Conservation (phyloP, 2,797 vertebrate species). For the Acanthopagrus latus region DNA sequence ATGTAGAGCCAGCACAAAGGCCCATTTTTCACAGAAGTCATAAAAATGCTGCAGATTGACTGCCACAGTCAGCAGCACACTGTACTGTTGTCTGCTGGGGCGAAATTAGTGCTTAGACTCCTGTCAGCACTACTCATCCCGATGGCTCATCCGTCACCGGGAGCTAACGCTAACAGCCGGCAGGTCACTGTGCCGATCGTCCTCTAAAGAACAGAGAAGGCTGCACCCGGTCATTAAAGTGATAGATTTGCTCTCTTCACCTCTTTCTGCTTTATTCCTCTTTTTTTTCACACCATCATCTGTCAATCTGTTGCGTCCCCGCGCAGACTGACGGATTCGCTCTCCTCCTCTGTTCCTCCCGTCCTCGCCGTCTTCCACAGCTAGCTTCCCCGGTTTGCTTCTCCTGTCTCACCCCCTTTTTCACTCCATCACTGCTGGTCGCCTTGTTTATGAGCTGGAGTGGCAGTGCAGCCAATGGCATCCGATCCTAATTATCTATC, state of each 20-base stretch:
- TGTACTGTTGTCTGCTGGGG: constrained; percentile 55
- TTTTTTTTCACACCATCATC: constrained; percentile 43
- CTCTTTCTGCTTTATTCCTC: constrained; percentile 47
- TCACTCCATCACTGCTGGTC: constrained; percentile 10
- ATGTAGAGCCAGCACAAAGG: constrained; percentile 26
- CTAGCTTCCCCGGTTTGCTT: neutral
- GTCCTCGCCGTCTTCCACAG: constrained; percentile 22
- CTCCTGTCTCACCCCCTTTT: constrained; percentile 27
- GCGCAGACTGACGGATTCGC: constrained; percentile 39
- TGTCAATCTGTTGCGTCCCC: constrained; percentile 57
- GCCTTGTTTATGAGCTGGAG: constrained; percentile 42
- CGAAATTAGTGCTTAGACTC: constrained; percentile 61
- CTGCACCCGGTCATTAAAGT: constrained; percentile 76
- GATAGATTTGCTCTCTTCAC: constrained; percentile 74
- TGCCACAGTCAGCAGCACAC: constrained; percentile 30
- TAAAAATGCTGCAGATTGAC: constrained; percentile 37
- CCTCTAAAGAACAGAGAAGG: constrained; percentile 78
- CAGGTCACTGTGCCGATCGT: constrained; percentile 72
- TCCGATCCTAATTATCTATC: constrained; percentile 57
- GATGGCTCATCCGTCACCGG: constrained; percentile 68
- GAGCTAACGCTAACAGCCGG: constrained; percentile 72
- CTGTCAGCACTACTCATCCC: constrained; percentile 68
- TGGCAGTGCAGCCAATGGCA: constrained; percentile 29
- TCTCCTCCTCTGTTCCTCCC: constrained; percentile 14
- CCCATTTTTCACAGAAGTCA: constrained; percentile 29